Conservation (phyloP, 2,113 vertebrate species). For the Dicentrarchus labrax region DNA sequence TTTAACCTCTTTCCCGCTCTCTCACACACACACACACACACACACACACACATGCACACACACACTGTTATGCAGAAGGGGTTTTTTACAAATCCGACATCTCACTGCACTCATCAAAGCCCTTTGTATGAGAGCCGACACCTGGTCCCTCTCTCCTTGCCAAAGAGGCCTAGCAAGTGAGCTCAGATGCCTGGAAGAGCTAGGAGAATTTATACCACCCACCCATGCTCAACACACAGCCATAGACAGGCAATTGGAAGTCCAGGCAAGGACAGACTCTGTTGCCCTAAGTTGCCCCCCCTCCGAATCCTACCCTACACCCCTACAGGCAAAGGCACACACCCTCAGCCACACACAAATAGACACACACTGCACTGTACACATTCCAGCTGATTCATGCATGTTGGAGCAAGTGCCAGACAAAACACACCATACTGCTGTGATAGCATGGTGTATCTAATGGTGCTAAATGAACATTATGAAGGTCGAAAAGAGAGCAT, state of each 20-base stretch:
- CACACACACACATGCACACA: background rate
- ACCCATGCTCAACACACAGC: conserved; percentile 58
- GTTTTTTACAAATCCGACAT: conserved; percentile 65
- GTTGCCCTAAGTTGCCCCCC: conserved; percentile 32
- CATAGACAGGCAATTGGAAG: conserved; percentile 40
- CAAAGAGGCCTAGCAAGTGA: conserved; percentile 75
- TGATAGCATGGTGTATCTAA: conserved; percentile 65
- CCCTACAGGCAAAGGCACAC: conserved; percentile 21
- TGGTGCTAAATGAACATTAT: conserved; percentile 62
- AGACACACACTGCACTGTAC: conserved; percentile 27
- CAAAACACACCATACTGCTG: conserved; percentile 61
- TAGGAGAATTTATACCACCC: conserved; percentile 65
- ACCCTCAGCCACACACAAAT: background rate
- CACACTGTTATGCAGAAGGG: conserved; percentile 62
- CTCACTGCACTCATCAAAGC: conserved; percentile 76
- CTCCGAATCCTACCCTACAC: background rate
- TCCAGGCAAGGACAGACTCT: conserved; percentile 43
- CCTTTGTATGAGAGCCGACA: conserved; percentile 71
- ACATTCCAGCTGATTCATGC: conserved; percentile 47
- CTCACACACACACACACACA: conserved; percentile 9
- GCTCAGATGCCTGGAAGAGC: conserved; percentile 75
- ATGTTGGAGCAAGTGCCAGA: conserved; percentile 48
- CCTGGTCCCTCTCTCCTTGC: conserved; percentile 79
- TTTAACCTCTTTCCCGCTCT: conserved; percentile 3
- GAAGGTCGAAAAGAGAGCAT: conserved; percentile 63